Percentiles rank a stretch among this genome's conserved stretches.
Conservation (phyloP, 2,888 invertebrate species). For the Apeira syringaria region DNA sequence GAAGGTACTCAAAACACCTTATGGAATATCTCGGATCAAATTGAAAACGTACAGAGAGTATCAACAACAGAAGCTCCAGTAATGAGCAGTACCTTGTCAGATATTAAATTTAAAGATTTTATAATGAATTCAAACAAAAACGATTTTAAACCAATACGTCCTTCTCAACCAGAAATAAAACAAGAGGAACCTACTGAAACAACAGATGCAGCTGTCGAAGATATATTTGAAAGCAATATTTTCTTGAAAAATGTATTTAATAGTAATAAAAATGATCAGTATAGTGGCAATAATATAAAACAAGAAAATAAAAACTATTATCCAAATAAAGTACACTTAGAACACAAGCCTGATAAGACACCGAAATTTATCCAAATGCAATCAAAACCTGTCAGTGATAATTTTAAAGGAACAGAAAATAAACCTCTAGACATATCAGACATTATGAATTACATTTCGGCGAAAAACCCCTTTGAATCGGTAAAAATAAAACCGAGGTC, state of each 20-base stretch:
- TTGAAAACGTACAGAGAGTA: slow-evolving; percentile 35
- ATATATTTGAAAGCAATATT: slow-evolving; percentile 59
- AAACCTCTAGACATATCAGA: slow-evolving; percentile 62
- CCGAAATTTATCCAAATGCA: slow-evolving; percentile 51
- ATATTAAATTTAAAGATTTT: slow-evolving; percentile 44
- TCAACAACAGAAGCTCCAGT: slow-evolving; percentile 34
- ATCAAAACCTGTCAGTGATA: slow-evolving; percentile 50
- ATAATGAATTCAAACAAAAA: slow-evolving; percentile 40
- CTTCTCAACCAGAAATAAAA: slow-evolving; percentile 30
- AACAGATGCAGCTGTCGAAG: slow-evolving; percentile 44
- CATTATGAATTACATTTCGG: slow-evolving; percentile 61
- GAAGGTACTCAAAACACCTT: slow-evolving; percentile 13
- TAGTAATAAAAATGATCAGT: slow-evolving; percentile 35
- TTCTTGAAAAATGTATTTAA: slow-evolving; percentile 65
- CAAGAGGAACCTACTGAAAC: slow-evolving; percentile 32
- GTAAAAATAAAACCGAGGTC: slow-evolving; percentile 58
- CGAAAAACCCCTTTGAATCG: slow-evolving; percentile 70
- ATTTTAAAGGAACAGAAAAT: slow-evolving; percentile 46
- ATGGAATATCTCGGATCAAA: slow-evolving; percentile 27
- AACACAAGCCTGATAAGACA: slow-evolving; percentile 49
- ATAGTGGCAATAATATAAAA: slow-evolving; percentile 31
- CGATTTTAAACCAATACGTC: slow-evolving; percentile 46
- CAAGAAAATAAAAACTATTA: slow-evolving; percentile 32
- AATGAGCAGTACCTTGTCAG: slow-evolving; percentile 28
- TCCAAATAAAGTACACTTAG: slow-evolving; percentile 37